Evolutionary conservation across 2,888 invertebrate species (phyloP).

Genomic region (Leucozona laternaria): DNA sequence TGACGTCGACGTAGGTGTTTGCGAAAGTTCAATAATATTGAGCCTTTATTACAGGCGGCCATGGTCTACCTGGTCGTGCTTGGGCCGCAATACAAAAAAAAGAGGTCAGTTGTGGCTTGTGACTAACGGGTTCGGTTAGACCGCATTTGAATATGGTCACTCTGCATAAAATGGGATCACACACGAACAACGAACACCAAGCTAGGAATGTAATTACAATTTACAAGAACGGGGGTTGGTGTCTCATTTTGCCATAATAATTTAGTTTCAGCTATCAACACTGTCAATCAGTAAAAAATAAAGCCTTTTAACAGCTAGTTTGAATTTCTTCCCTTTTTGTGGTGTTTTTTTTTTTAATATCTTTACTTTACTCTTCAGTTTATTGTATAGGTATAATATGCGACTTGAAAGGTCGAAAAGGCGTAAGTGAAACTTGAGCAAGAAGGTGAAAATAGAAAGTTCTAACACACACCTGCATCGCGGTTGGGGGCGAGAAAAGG

Average conservation of each 20-base stretch:
- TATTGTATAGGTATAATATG: too few relatives aligned
- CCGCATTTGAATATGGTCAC: constrained; percentile 59
- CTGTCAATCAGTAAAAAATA: constrained; percentile 69
- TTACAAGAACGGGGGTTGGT: constrained; percentile 54
- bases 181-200: constrained; percentile 27
- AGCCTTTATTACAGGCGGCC: constrained; percentile 38
- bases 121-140: constrained; percentile 33
- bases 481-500: constrained; percentile 49
- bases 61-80: constrained; percentile 14
- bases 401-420: constrained; percentile 2
- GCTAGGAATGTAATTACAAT: constrained; percentile 49
- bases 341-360: background rate
- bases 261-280: constrained; percentile 66
- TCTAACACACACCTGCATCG: constrained; percentile 44
- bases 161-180: constrained; percentile 22
- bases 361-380: constrained; percentile 28
- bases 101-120: constrained; percentile 43
- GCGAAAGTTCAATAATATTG: constrained; percentile 50
- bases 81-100: constrained; percentile 46
- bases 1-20: background rate
- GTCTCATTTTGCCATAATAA: constrained; percentile 69
- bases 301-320: constrained; percentile 68
- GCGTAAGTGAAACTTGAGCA: constrained; percentile 13
- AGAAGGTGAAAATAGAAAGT: constrained; percentile 12
- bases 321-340: constrained; percentile 57